Base-by-base conservation (phyloP, 2,113 vertebrate species). In the Dipodomys stephensi region DNA sequence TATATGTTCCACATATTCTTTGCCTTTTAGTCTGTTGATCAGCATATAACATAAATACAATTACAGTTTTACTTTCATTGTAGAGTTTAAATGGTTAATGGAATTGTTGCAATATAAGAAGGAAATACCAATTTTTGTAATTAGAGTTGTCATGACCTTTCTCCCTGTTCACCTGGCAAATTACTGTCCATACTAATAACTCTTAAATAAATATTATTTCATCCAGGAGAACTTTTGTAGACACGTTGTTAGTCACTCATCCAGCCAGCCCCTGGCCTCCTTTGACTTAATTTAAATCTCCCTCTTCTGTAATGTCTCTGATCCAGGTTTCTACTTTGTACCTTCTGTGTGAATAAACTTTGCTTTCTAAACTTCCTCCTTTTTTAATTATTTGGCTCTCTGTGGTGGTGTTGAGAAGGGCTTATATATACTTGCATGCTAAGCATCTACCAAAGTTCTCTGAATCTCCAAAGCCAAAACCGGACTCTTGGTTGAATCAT, bases 231-330 rank as follows among this genome's bases (percentile, higher is more conserved):
- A 35, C 27, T 53, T 67, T 35, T 44, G 18, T 8, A 12, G 44
- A 30, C 39, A 7, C 18, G 13, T 12, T 9, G 7, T 3, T 35
- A 20, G 22, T 25, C 1, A 0, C 7, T 30, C 53, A 0, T 4
- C 15, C 25, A 15, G 0, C 15, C 25, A 15, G 0, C 4, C 3
- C 23, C 8, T 19, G 44, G 2, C 57, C 16, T 87, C 32, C 8
- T 20, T 23, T 73, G 30, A 53, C 12, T n/a, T 60, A 18, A 4
- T 12, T 19, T 11, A 9, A 25, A 18, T 69, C 4, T 32, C 22
- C 20, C 39, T 71, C 35, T 1, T n/a, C 27, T 25, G 6, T 4
- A 0, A 64, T 12, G 60, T 23, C 18, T 35, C 15, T n/a, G 46
- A 71, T 1, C 28, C 3, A 60, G 22, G 30, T 53, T 7, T 13